Base-by-base conservation (phyloP, 2,113 vertebrate genomes). In the Xiphias gladius region DNA sequence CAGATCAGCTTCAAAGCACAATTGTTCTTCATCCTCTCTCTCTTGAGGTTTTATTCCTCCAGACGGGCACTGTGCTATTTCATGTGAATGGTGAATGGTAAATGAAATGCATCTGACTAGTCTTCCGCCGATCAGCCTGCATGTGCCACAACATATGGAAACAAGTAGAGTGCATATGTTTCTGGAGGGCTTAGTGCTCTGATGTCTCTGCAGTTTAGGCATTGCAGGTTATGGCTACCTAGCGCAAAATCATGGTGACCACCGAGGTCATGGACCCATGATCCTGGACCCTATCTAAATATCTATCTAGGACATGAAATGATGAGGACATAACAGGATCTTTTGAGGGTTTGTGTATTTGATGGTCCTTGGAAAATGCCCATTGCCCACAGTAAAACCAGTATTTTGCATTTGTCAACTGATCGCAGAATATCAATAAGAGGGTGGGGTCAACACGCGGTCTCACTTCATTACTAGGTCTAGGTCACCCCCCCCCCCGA, bases 1-100 rank as follows among this genome's bases (percentile, higher is more conserved):
- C 79, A 85, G 72, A 64, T 14, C 1, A 41, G 46, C 82, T 75
- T 88, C 62, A 84, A 76, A 78, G 85, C 76, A 20, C 74, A 58
- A 62, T 85, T 92, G 74, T 90, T 71, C 61, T 8, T 14, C 55
- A 39, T 62, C 78, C 63, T 79, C 41, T 79, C 55, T 54, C 73
- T 62, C n/a, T 5, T 11, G 54, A 52, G 50, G 26, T 39, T 41
- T 73, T 22, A 43, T 37, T 16, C 43, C 72, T 57, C 26, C 46
- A 61, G 20, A n/a, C 52, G 68, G 68, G 71, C 65, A 16, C 22
- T 37, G 50, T 19, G 66, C 50, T 41, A 67, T 73, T 77, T 54
- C 19, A 52, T 59, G 76, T 55, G 54, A 52, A 32, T 30, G 19
- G 17, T 10, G 70, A 41, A 50, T 2, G 17, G 28, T 3, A 55